Base-by-base conservation (phyloP, 2,888 invertebrate species). In the Plutella xylostella region DNA sequence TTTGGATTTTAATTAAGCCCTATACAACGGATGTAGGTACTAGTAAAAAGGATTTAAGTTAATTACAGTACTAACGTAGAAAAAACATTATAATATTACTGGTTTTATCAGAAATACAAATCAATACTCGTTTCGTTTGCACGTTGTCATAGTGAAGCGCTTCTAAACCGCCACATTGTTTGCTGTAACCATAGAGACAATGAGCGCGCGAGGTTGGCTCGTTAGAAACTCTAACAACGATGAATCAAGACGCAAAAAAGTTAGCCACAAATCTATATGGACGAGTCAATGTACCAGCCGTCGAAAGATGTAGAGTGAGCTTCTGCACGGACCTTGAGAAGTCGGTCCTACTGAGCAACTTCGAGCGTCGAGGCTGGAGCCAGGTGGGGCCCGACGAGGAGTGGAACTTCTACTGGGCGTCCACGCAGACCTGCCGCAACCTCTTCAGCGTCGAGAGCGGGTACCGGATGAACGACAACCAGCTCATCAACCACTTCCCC, bases 361-460 rank as follows among this genome's bases (percentile, higher is more conserved):
- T 97, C 65, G 94, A 96, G 57, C 92, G 94, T 60, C 86, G 96
- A 43, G 95, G 95, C 11, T 97, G 97, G 97, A 75, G 86, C 7
- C 92, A 92, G 70, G 96, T 79, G 4, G 89, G 90, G 0, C 90
- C 93, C 0, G 95, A 96, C 55, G 96, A 96, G 61, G 94, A 96
- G 58, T 97, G 97, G 97, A 96, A 97, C 70, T 91, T 97, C 65
- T 97, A 97, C 70, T 97, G 97, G 96, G 93, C 96, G 3, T 92
- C 92, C 47, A 94, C 96, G 1, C 90, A 91, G 61, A 96, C 93
- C n/a, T 95, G 96, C 57, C 87, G 96, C 47, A 93, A 89, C 60
- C 89, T 97, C 49, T 97, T 97, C 66, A 95, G 95, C 63, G 91
- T 95, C 12, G 97, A 97, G 62, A 93, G 90, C 63, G 95, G 96